Conservation (phyloP, 2,113 vertebrate genomes). For the Dicerorhinus sumatrensis region DNA sequence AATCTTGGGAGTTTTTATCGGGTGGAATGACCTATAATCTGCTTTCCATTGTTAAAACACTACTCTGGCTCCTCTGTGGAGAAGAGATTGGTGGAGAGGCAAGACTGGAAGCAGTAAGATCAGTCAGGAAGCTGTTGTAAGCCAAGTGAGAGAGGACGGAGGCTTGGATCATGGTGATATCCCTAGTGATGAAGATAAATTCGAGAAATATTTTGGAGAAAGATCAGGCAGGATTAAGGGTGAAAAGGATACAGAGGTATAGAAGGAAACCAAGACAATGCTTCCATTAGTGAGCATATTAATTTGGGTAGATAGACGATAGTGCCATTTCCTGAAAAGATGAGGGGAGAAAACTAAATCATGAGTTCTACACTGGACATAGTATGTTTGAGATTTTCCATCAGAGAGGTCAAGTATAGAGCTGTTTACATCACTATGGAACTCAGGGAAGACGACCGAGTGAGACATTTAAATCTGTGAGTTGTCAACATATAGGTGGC, state of each 20-base stretch:
- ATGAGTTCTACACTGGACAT: not conserved
- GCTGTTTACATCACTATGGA: not conserved
- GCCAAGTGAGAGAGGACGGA: not conserved
- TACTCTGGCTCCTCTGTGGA: not conserved
- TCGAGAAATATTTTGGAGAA: not conserved
- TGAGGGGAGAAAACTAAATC: not conserved
- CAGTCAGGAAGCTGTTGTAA: not conserved
- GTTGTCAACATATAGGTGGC: not conserved
- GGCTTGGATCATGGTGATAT: not conserved
- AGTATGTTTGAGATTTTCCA: not conserved
- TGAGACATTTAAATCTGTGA: not conserved
- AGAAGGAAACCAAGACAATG: not conserved
- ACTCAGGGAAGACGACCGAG: not conserved
- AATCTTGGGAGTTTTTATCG: not conserved
- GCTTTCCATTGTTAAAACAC: not conserved
- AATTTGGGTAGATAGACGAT: not conserved
- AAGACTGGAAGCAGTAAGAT: not conserved
- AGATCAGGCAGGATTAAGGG: not conserved
- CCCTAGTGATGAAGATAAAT: not conserved
- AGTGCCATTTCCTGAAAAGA: not conserved
- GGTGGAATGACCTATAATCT: not conserved
- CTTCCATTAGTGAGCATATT: not conserved
- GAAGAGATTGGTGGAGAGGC: not conserved
- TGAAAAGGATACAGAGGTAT: not conserved
- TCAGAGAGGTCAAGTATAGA: not conserved